phyloP scores from a whole-genome alignment of 2,888 invertebrate species.

The Caenorhabditis macrosperma region DNA sequence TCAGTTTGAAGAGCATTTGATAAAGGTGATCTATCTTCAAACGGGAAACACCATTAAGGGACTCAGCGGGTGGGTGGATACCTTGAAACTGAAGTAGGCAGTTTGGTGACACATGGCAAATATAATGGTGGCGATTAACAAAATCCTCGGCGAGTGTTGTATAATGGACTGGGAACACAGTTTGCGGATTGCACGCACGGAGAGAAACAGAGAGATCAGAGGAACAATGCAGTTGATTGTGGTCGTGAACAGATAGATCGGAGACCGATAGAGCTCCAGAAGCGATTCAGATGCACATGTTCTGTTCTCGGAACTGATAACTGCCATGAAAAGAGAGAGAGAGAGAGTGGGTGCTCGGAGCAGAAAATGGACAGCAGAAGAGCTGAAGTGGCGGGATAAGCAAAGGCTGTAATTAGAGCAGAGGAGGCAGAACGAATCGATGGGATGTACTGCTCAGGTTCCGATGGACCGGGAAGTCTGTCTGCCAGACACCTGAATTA shows the following conservation, averaged over 20 bases:
- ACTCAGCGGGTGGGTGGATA: not conserved
- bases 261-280: constrained; percentile 15
- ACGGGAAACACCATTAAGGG: not conserved
- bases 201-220: constrained; percentile 10
- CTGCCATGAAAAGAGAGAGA: constrained; percentile 1
- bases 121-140: constrained; percentile 34
- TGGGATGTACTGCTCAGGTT: too few species aligned
- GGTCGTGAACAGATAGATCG: not conserved
- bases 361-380: too few species aligned
- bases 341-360: not conserved
- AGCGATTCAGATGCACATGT: constrained; percentile 27
- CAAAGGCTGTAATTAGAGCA: not conserved
- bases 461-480: too few species aligned
- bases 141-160: constrained; percentile 29
- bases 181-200: not conserved
- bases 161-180: constrained; percentile 39
- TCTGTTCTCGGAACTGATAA: constrained; percentile 27
- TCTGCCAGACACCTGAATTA: too few species aligned
- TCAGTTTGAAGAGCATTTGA: constrained; percentile 31
- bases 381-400: too few species aligned
- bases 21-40: constrained; percentile 22
- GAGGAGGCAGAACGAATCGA: not conserved
- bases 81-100: constrained; percentile 31
- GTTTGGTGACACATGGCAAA: constrained; percentile 34
- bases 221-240: constrained; percentile 13